phyloP scores from a whole-genome alignment of 2,888 invertebrate genomes.

The Dryobota labecula region DNA sequence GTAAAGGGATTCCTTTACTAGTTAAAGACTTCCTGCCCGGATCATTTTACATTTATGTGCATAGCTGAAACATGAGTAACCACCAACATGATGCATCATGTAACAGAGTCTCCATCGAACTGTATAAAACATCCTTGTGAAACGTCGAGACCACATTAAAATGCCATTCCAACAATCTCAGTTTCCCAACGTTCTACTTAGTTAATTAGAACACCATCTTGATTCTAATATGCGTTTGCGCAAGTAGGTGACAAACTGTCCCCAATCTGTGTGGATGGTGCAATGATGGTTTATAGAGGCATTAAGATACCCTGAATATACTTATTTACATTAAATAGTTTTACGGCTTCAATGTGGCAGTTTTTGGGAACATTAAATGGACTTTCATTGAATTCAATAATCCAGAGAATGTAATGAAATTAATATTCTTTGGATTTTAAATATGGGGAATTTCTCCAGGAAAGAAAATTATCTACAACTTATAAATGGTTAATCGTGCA shows the following conservation, averaged over 20 bases:
- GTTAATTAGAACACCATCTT: conserved; percentile 59
- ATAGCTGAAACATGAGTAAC: background rate
- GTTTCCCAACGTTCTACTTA: conserved; percentile 52
- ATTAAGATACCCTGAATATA: conserved; percentile 62
- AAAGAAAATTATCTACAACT: background rate
- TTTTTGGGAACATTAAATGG: conserved; percentile 8
- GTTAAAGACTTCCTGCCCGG: too few species aligned
- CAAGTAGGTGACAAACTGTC: conserved; percentile 60
- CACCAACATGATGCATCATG: background rate
- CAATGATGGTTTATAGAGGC: conserved; percentile 61
- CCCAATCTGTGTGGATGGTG: conserved; percentile 56
- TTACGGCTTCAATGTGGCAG: conserved; percentile 44
- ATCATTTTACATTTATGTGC: background rate
- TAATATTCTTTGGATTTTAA: too few species aligned
- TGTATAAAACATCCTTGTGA: background rate
- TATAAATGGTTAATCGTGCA: background rate
- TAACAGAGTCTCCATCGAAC: background rate
- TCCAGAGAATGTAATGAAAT: too few species aligned
- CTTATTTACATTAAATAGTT: conserved; percentile 37
- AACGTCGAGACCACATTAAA: conserved; percentile 19
- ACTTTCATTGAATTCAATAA: conserved; percentile 2
- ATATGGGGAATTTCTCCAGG: background rate
- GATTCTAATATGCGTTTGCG: conserved; percentile 54
- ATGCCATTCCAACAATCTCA: conserved; percentile 19
- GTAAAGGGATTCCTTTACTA: too few species aligned